phyloP scores from a whole-genome alignment of 2,113 vertebrate species.

The Artemisiospiza belli region DNA sequence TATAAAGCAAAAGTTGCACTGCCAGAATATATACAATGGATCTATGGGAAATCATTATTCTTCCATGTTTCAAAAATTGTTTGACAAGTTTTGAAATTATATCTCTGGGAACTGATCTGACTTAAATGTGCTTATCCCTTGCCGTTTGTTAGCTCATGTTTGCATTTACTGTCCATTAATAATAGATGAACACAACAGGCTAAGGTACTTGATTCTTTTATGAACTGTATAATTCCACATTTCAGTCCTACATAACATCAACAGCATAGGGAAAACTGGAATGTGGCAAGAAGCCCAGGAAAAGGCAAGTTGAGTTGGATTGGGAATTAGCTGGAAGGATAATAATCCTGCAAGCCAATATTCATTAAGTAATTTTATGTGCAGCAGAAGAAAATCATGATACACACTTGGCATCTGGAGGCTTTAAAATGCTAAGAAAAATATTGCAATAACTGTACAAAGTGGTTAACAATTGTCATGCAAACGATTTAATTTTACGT shows the following conservation, averaged over 20 bases:
- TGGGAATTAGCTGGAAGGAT: conserved; percentile 50
- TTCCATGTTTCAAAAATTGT: conserved; percentile 55
- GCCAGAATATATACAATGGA: conserved; percentile 52
- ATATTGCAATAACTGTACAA: conserved; percentile 21
- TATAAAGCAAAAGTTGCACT: conserved; percentile 34
- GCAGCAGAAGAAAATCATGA: conserved; percentile 20
- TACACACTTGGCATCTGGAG: conserved; percentile 14
- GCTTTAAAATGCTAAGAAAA: conserved; percentile 34
- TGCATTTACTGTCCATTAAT: conserved; percentile 61
- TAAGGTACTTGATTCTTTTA: conserved; percentile 55
- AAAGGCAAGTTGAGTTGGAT: background rate
- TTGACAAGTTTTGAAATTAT: conserved; percentile 69
- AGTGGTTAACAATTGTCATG: background rate
- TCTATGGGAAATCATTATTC: conserved; percentile 68
- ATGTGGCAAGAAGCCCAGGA: conserved; percentile 64
- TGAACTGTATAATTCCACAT: conserved; percentile 60
- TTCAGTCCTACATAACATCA: conserved; percentile 64
- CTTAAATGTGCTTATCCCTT: conserved; percentile 67
- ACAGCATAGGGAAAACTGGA: conserved; percentile 38
- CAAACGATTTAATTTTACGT: background rate
- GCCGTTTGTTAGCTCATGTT: conserved; percentile 49
- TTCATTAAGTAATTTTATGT: conserved; percentile 66
- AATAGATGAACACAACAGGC: conserved; percentile 53
- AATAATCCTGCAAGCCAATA: conserved; percentile 54
- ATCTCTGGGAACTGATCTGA: conserved; percentile 61